A percentile compares a stretch with the other conserved stretches of the same genome.
phyloP scores from a whole-genome alignment of 2,797 vertebrate species.

The Chelonia mydas region DNA sequence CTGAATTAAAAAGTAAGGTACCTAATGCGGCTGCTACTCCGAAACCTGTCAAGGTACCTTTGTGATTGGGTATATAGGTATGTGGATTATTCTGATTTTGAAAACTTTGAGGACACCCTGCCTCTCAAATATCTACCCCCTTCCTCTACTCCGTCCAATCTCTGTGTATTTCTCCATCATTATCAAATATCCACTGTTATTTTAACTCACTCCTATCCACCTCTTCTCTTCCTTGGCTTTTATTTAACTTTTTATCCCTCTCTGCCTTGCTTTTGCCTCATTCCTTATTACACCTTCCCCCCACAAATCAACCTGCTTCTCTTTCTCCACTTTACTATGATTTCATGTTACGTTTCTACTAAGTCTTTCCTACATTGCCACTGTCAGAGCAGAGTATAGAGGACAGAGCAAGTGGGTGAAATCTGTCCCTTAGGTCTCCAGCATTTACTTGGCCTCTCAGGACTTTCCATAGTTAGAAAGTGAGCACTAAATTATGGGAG shows the following conservation, averaged over 20 bases:
- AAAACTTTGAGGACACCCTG: not conserved
- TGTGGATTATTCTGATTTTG: not conserved
- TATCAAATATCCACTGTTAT: not conserved
- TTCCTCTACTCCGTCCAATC: not conserved
- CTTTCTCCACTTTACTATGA: not conserved
- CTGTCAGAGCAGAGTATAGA: not conserved
- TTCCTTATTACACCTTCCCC: not conserved
- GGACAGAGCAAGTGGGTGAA: not conserved
- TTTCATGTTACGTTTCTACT: not conserved
- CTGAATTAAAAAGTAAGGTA: no score
- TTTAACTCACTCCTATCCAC: not conserved
- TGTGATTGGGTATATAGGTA: not conserved
- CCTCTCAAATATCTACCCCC: no score
- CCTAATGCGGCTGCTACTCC: no score
- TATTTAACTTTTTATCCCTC: not conserved
- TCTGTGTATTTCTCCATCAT: not conserved
- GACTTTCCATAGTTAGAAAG: not conserved
- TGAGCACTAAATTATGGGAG: constrained; percentile 14
- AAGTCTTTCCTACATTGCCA: not conserved
- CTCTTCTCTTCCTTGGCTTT: not conserved
- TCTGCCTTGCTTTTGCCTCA: not conserved
- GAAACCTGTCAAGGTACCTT: no score
- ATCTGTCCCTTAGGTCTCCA: not conserved
- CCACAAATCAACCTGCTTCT: not conserved
- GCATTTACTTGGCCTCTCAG: not conserved